These are phyloP conservation scores for Pycnomerus fuliginosus DNA, from an alignment of 2,888 invertebrate genomes.

Conservation along the genomic window DNA sequence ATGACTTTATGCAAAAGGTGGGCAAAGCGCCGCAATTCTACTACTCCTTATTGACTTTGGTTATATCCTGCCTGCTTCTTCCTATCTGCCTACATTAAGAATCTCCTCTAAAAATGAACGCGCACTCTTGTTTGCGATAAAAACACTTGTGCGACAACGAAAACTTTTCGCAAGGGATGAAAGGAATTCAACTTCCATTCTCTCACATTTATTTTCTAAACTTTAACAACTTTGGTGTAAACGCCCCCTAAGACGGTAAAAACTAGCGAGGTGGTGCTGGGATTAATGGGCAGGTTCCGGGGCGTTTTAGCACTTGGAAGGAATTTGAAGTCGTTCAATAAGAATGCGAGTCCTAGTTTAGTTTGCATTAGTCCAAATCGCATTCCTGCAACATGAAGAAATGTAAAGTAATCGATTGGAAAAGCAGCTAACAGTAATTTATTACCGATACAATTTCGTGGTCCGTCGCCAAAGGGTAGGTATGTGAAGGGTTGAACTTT, in stretches of 20 bases:
- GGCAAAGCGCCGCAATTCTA: conserved; percentile 27
- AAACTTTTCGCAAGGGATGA: conserved; percentile 2
- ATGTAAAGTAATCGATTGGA: background rate
- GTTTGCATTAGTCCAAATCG: conserved; percentile 31
- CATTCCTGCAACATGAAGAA: conserved; percentile 17
- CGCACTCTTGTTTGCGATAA: conserved; percentile 7
- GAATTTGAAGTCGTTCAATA: conserved; percentile 27
- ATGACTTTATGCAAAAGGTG: conserved; percentile 55
- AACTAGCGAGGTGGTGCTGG: conserved; percentile 16
- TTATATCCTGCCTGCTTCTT: conserved; percentile 30
- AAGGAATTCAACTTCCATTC: background rate
- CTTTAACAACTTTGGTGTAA: background rate
- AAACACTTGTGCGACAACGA: conserved; percentile 17
- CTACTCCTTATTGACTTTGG: conserved; percentile 27
- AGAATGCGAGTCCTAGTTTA: conserved; percentile 25
- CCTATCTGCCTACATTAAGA: conserved; percentile 37
- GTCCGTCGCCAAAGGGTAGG: conserved; percentile 18
- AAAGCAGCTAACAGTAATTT: background rate
- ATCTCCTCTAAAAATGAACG: conserved; percentile 27
- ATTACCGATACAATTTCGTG: conserved; percentile 15
- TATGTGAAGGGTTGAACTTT: conserved; percentile 5
- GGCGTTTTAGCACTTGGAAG: conserved; percentile 20
- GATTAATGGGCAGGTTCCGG: conserved; percentile 11
- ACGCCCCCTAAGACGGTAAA: conserved; percentile 2
- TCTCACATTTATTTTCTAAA: background rate